phyloP scores from a whole-genome alignment of 2,113 vertebrate genomes.

The Myotis yumanensis region DNA sequence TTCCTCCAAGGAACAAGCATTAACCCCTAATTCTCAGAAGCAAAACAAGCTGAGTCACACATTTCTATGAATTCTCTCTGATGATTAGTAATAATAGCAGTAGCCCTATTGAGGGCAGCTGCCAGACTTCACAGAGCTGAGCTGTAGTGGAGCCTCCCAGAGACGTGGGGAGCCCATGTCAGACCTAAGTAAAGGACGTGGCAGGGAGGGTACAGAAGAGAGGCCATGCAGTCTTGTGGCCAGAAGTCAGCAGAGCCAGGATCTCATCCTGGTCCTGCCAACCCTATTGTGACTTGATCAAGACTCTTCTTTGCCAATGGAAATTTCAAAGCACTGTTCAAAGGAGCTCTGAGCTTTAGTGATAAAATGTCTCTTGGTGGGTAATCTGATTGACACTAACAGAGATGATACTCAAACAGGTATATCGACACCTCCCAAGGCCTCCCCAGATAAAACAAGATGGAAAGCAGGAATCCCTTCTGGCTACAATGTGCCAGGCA shows the following conservation, averaged over 20 bases:
- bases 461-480: not conserved
- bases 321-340: not conserved
- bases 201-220: too few relatives aligned
- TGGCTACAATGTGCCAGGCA: accelerated
- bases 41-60: slow-evolving; percentile 18
- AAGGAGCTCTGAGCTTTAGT: not conserved
- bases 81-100: not conserved
- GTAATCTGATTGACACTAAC: not conserved
- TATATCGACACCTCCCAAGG: not conserved
- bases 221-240: accelerated
- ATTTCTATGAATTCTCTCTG: slow-evolving; percentile 39
- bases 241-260: not conserved
- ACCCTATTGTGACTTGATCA: accelerated
- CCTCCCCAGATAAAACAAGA: not conserved
- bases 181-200: accelerated
- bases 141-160: accelerated
- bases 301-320: not conserved
- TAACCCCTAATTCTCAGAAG: slow-evolving; percentile 63
- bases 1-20: slow-evolving; percentile 44
- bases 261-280: too few relatives aligned
- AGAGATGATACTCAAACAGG: not conserved
- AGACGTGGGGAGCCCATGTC: not conserved
- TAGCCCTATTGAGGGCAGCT: not conserved
- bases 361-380: not conserved
- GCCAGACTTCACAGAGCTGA: not conserved